Evolutionary conservation across 53 echinoderm and acorn worm species (phyloP), one percentile per base, ranked within the genome.

Genomic region (Zoroaster sp.): DNA sequence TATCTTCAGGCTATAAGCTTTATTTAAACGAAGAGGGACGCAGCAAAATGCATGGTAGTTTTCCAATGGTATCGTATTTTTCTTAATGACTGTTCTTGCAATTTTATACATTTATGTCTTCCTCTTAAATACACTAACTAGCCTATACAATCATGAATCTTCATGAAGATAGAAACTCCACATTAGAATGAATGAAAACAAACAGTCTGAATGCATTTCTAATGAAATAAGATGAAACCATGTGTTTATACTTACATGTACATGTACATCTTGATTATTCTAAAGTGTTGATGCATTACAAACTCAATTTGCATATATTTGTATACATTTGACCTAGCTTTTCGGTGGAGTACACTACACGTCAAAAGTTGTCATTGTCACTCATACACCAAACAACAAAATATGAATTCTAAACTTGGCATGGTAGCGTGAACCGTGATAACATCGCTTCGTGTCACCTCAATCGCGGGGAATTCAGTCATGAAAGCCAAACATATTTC

Each of bases 341-440:
- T 59, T 28, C 63, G 28, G 63, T 59, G 2, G 63, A 28, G 23
- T 59, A 28, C 63, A 59, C 28, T 10, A 28, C 63, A 28, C 28
- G 63, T 59, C 63, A 59, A 59, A 7, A 2, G 21, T 28, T 9
- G 45, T 28, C 28, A 17, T 69, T 41, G 44, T 74, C 74, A 74
- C 3, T 4, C 30, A 46, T 76, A 46, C 39, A 18, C 31, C 17
- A 43, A 25, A 30, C 47, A 32, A 34, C 33, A 23, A 51, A 33
- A 31, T 21, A 28, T 45, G 30, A 17, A 49, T 28, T 21, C 34
- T 14, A 13, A 75, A 45, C 45, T 76, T 33, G 35, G 76, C 3
- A 2, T 36, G 77, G 78, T 78, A 59, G 78, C 78, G 78, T 78
- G 78, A 59, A 36, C 59, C 8, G 20, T 35, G 78, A 78, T 78